phyloP scores from a whole-genome alignment of 2,797 vertebrate species.

The Myotis pilosus region DNA sequence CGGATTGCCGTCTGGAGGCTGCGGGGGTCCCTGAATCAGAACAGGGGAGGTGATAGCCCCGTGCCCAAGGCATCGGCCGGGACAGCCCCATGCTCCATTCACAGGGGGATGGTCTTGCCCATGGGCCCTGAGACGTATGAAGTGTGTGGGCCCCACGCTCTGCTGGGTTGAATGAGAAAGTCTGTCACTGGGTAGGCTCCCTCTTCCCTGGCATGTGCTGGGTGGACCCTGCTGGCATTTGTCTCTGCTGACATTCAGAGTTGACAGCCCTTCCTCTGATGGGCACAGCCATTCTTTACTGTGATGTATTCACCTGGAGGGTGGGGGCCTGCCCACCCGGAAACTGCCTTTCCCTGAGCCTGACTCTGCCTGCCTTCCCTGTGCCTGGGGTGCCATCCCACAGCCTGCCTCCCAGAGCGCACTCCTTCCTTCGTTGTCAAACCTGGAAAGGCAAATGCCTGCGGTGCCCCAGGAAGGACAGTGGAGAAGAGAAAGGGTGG shows the following conservation, averaged over 20 bases:
- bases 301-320: background rate
- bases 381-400: background rate
- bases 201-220: background rate
- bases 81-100: background rate
- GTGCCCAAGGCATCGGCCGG: background rate
- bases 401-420: background rate
- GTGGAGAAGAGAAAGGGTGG: background rate
- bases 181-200: too few species aligned
- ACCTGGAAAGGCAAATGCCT: background rate
- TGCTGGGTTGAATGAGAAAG: background rate
- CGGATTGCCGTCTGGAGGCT: background rate
- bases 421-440: background rate
- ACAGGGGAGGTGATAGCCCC: background rate
- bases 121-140: background rate
- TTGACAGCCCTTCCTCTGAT: background rate
- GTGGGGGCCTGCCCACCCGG: too few species aligned
- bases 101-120: background rate
- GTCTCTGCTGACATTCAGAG: background rate
- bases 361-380: background rate
- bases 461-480: background rate
- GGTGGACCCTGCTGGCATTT: background rate
- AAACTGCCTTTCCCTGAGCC: background rate
- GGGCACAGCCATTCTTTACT: background rate
- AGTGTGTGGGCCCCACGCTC: background rate
- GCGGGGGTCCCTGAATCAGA: background rate